These are phyloP conservation scores for Sorex araneus DNA, from an alignment of 2,113 vertebrate species.

Conservation along the genomic window DNA sequence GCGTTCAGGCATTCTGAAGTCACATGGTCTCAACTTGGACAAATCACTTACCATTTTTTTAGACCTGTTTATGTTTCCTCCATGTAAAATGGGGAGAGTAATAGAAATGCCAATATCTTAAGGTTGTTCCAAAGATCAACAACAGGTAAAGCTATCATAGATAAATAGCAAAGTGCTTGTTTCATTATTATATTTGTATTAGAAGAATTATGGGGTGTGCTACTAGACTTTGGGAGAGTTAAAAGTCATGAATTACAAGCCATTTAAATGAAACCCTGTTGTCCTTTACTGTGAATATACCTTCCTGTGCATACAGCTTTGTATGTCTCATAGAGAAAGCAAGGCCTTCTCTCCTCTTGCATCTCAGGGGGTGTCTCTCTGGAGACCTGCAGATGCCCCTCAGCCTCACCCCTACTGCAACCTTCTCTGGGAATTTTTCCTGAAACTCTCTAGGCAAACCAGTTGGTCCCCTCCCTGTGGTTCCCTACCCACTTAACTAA, in stretches of 20 bases:
- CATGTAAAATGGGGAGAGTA: background rate
- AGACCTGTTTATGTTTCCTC: background rate
- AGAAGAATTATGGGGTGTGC: background rate
- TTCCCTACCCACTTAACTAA: background rate
- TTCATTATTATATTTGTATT: background rate
- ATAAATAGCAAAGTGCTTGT: background rate
- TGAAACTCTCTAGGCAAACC: background rate
- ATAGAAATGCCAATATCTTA: background rate
- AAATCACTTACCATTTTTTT: background rate
- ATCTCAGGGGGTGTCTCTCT: background rate
- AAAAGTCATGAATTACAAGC: background rate
- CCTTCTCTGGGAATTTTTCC: constrained; percentile 15
- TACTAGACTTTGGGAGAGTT: background rate
- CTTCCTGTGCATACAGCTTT: background rate
- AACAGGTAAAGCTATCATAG: background rate
- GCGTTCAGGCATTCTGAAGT: background rate
- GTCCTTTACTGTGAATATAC: background rate
- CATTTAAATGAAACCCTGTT: background rate
- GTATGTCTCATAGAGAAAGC: constrained; percentile 2
- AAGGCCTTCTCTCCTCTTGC: background rate
- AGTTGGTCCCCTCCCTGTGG: background rate
- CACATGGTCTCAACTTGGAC: background rate
- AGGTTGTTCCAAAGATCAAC: background rate
- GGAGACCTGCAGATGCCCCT: background rate
- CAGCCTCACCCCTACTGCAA: background rate